Conservation (phyloP, 2,797 vertebrate species). For the Falco columbarius region DNA sequence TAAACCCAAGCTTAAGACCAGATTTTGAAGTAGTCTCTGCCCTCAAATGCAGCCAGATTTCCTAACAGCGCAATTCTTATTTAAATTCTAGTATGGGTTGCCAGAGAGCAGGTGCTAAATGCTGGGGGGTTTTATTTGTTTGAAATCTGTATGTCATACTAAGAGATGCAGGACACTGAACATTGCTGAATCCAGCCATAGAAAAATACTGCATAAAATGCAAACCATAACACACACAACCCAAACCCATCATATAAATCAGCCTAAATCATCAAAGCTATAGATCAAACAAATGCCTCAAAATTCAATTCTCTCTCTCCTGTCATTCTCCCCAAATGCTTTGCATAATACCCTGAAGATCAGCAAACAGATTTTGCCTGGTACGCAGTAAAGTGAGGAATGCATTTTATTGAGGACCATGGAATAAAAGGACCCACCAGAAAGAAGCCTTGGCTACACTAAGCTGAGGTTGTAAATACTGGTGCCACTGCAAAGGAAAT, state of each 20-base stretch:
- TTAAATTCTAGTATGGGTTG: constrained; percentile 1
- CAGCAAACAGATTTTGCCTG: constrained; percentile 67
- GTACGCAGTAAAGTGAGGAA: constrained; percentile 53
- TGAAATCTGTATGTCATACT: constrained; percentile 9
- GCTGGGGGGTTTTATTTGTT: constrained; percentile 14
- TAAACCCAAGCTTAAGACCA: constrained; percentile 2
- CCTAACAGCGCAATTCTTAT: not conserved
- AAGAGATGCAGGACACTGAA: constrained; percentile 17
- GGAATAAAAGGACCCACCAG: constrained; percentile 16
- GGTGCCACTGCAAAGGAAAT: not conserved
- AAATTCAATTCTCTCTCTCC: constrained; percentile 57
- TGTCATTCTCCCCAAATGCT: constrained; percentile 66
- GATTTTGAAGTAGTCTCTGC: constrained; percentile 30
- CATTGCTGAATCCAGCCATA: not conserved
- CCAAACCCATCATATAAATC: constrained; percentile 67
- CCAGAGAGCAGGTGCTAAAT: constrained; percentile 53
- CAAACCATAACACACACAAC: constrained; percentile 43
- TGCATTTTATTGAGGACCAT: constrained; percentile 41
- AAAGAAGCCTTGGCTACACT: not conserved
- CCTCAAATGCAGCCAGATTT: constrained; percentile 3
- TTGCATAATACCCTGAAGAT: constrained; percentile 71
- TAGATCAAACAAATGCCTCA: constrained; percentile 71
- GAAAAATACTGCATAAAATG: constrained; percentile 44
- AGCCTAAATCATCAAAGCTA: constrained; percentile 71
- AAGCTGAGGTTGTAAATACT: not conserved